These are phyloP conservation scores for Meloidogyne chitwoodi DNA, from an alignment of 1,140 invertebrate genomes.

Conservation along the genomic window DNA sequence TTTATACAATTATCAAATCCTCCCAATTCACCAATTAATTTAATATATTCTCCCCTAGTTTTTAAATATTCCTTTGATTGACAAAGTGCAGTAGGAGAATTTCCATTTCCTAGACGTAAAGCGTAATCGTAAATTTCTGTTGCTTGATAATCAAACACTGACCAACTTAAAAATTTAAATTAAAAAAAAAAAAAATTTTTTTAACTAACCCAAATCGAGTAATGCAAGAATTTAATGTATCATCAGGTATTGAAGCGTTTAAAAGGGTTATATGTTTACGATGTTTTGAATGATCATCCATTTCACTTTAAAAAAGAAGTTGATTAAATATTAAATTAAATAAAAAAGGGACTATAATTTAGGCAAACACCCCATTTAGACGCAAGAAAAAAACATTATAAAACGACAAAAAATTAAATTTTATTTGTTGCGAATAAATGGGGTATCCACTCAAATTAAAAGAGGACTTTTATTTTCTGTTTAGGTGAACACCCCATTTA, in stretches of 20 bases:
- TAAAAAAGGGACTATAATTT: too few relatives aligned
- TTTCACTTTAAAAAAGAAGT: conserved; percentile 9
- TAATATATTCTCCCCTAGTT: conserved; percentile 32
- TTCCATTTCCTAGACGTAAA: conserved; percentile 13
- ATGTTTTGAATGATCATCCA: conserved; percentile 6
- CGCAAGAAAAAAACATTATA: too few relatives aligned
- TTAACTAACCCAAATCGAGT: conserved; percentile 39
- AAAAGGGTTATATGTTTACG: conserved; percentile 35
- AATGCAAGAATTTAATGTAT: conserved; percentile 20
- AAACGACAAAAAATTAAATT: too few relatives aligned
- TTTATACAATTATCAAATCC: conserved; percentile 20
- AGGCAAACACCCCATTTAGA: too few relatives aligned
- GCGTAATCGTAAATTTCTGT: conserved; percentile 46
- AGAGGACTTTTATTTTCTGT: too few relatives aligned
- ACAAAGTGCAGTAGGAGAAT: background rate
- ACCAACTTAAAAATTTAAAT: conserved; percentile 34
- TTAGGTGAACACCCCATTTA: background rate
- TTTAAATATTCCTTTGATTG: conserved; percentile 20
- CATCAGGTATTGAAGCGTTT: conserved; percentile 43
- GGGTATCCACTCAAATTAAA: too few relatives aligned
- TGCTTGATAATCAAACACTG: conserved; percentile 42
- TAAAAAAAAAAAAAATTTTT: background rate
- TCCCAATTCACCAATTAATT: conserved; percentile 38
- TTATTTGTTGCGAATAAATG: too few relatives aligned
- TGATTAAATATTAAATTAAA: background rate